Conservation (phyloP, 2,113 vertebrate genomes). For the Pygathrix nemaeus region DNA sequence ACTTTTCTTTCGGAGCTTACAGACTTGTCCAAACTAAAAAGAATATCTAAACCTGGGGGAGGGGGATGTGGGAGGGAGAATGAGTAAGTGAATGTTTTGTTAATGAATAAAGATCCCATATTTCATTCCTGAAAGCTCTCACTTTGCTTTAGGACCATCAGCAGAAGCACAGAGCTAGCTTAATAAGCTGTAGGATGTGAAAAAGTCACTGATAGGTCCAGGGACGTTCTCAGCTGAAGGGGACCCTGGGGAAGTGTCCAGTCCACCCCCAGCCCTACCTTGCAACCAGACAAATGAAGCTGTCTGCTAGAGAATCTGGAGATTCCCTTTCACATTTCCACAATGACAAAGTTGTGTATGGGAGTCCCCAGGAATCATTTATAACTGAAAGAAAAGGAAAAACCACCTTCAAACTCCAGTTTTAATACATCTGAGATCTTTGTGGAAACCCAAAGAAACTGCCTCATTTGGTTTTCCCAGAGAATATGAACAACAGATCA, state of each 20-base stretch:
- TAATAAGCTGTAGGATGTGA: neutral
- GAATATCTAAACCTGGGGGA: neutral
- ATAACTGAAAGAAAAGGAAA: conserved; percentile 29
- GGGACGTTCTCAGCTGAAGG: neutral
- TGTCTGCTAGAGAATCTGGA: neutral
- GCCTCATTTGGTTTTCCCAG: conserved; percentile 6
- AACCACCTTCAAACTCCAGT: conserved; percentile 15
- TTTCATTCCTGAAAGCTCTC: neutral
- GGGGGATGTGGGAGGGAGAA: neutral
- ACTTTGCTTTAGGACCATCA: neutral
- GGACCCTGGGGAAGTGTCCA: neutral
- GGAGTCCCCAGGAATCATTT: conserved; percentile 1
- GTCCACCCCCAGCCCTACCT: neutral
- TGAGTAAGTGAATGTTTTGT: conserved; percentile 10
- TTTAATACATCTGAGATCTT: conserved; percentile 15
- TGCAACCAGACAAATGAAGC: conserved; percentile 22
- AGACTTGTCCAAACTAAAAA: neutral
- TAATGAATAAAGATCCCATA: neutral
- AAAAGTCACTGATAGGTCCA: neutral
- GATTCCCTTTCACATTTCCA: conserved; percentile 45
- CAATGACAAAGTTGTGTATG: neutral
- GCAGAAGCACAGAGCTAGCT: neutral
- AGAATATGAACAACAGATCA: conserved; percentile 2
- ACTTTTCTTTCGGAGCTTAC: conserved; percentile 1
- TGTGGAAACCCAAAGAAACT: conserved; percentile 32